These are phyloP conservation scores for Plestiodon gilberti DNA, from an alignment of 2,113 vertebrate genomes.

Conservation along the genomic window DNA sequence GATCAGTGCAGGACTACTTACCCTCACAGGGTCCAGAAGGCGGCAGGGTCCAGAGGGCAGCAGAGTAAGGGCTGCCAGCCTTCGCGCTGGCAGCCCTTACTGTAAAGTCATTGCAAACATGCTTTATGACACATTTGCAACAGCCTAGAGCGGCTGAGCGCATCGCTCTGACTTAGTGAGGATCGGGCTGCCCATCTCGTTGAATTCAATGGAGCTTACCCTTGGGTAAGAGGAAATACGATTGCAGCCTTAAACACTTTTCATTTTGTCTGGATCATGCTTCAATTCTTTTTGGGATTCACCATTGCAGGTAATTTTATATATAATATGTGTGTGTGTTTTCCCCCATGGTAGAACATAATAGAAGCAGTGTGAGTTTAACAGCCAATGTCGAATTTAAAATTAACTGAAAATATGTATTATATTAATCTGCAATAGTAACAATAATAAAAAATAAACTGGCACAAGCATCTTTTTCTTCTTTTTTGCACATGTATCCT, in stretches of 20 bases:
- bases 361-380: conserved; percentile 63
- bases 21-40: too few relatives aligned
- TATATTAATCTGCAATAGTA: conserved; percentile 68
- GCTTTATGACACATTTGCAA: too few relatives aligned
- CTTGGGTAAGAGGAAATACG: too few relatives aligned
- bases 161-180: too few relatives aligned
- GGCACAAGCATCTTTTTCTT: conserved; percentile 43
- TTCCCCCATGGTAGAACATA: conserved; percentile 59
- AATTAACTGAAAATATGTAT: conserved; percentile 70
- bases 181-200: too few relatives aligned
- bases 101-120: too few relatives aligned
- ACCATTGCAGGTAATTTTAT: background rate
- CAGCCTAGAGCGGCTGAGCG: too few relatives aligned
- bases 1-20: too few relatives aligned
- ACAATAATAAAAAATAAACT: conserved; percentile 72
- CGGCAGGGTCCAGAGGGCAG: too few relatives aligned
- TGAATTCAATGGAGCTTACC: too few relatives aligned
- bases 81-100: too few relatives aligned
- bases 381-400: conserved; percentile 59
- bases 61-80: too few relatives aligned
- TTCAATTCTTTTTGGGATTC: background rate
- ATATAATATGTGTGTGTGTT: conserved; percentile 1
- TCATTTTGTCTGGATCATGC: background rate
- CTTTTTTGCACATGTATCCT: conserved; percentile 30
- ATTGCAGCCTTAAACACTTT: background rate